Percentiles rank a stretch among this genome's conserved stretches.
Conservation (phyloP, 2,113 vertebrate species). For the Coptodon bakossiorum region DNA sequence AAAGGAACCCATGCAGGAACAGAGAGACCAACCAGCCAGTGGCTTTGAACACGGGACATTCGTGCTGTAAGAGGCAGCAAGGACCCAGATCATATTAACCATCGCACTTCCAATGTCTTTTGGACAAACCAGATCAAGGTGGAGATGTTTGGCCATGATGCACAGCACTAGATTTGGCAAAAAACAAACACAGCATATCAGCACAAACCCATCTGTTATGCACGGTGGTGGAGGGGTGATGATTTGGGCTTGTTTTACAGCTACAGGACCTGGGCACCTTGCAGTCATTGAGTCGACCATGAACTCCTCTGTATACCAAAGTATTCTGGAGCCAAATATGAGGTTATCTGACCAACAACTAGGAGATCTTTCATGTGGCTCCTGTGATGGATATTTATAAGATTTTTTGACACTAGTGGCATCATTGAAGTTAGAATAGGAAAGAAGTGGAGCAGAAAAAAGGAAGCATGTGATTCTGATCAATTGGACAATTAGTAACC, state of each 20-base stretch:
- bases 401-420: not conserved
- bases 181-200: not conserved
- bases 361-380: not conserved
- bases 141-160: not conserved
- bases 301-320: not conserved
- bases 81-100: not conserved
- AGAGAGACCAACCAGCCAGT: not conserved
- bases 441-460: not conserved
- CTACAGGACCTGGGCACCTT: not conserved
- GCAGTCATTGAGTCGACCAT: not conserved
- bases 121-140: not conserved
- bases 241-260: not conserved
- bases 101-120: not conserved
- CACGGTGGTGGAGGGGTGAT: not conserved
- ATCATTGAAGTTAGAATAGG: not conserved
- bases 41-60: rapidly evolving
- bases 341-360: not conserved
- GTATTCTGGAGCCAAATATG: rapidly evolving
- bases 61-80: not conserved
- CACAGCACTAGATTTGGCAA: not conserved
- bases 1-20: not conserved
- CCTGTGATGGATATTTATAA: not conserved
- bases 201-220: not conserved
- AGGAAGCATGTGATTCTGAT: not conserved
- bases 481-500: not conserved